Evolutionary conservation across 2,888 invertebrate species (phyloP), one percentile per base, ranked within the genome.

Genomic region (Drosophila differens): DNA sequence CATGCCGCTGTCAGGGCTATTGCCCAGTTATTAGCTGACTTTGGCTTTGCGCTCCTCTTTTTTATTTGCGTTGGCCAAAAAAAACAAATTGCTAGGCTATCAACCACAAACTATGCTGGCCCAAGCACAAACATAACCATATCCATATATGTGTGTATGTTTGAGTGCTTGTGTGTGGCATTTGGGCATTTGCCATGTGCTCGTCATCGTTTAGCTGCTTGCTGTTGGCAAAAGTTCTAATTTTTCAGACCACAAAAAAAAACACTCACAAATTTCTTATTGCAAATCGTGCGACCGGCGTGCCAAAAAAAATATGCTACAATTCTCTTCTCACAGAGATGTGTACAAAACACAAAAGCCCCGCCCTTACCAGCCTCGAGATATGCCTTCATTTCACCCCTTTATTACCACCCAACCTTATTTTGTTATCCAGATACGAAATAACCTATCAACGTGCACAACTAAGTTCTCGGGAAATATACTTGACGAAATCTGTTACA

Each of bases 171-270:
- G 44, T 70, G 33, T 63, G 32, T 55, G 14, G 49, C 16, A 71
- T 44, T 85, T 85, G 90, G 90, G 78, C 58, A 57, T 65, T 62
- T 90, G 85, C 85, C 85, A 85, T 84, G 69, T 64, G 64, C 64
- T 67, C 67, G 64, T 74, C 69, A 78, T 79, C 80, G 83, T 71
- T 75, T 67, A 69, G 57, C 80, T 65, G 63, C 73, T 70, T 82
- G 81, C 70, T 74, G 67, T 75, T 89, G 90, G 90, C 85, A 85
- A 82, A 87, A 88, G 86, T 83, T 85, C 90, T 77, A 85, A 90
- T 85, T 85, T 85, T 90, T 90, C 85, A 83, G 77, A 71, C 85
- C 85, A 78, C 85, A 85, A 77, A 74, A 84, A 81, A 81, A 89
- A 74, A 41, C 47, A 47, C 57, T 28, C 28, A 81, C 72, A 83